Evolutionary conservation across 1,140 invertebrate species (phyloP), one percentile per base, ranked within the genome.

Genomic region (Acromyrmex echinatior): DNA sequence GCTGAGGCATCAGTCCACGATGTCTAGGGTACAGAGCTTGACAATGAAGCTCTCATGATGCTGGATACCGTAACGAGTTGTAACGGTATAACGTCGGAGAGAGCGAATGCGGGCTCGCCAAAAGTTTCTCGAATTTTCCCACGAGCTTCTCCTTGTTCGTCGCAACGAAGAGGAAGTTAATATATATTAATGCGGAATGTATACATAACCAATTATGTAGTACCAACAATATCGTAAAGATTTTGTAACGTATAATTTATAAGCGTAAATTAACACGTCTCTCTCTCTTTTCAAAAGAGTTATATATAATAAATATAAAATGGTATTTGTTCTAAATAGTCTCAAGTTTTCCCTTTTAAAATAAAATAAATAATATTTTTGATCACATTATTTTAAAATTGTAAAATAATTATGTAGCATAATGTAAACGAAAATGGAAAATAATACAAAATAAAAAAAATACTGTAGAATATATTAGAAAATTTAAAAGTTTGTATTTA

Each of bases 1-100:
- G 91, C 92, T 91, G 91, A 92, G 88, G 90, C 92, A 92, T 92
- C 91, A 92, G 89, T 87, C 90, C 88, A 87, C 86, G 87, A 87
- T 91, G 89, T 89, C 90, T 92, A 89, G 89, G 71, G 84, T 70
- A 65, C 82, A 31, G 80, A 80, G 87, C 78, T 73, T 91, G 86
- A 92, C 92, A 92, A 92, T 92, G 90, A 91, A 92, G 88, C 84
- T 86, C 87, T 89, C 84, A 73, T 88, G 88, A 86, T 82, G 88
- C 60, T 82, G 87, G 86, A 87, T 89, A 56, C 80, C 78, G 71
- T 91, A 90, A 91, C 81, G 86, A 91, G 89, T 91, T 88, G 63
- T 91, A 91, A 90, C 80, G 77, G 74, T 77, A 81, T 86, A 90
- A 90, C 70, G 68, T 71, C 86, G 73, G 86, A 80, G 82, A 88